Evolutionary conservation across 2,113 vertebrate genomes (phyloP), one percentile per base, ranked within the genome.

Genomic region (Mobula hypostoma): DNA sequence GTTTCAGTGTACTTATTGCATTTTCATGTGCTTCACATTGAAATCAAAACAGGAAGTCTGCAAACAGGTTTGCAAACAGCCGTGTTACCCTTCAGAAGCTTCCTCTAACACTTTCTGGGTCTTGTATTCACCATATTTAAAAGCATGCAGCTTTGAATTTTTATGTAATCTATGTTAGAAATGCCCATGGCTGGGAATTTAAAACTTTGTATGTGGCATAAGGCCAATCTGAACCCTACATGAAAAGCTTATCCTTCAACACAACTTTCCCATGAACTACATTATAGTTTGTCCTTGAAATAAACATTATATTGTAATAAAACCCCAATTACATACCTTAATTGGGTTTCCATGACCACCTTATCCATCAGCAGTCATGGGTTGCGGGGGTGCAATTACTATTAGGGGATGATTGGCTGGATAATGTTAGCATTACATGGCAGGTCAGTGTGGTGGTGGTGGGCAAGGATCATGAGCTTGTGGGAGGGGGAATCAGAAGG

Each of bases 41-140:
- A 48, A 12, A 70, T 74, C 91, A 93, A 70, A 92, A 92, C 90
- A 92, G 90, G 91, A 76, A 93, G 70, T 36, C 56, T 70, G 24
- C 29, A 27, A 48, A 70, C 74, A 40, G 91, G 74, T 92, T 93
- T 93, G 70, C 70, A 48, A 74, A 70, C 15, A 32, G 88, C 63
- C n/a, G 70, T 61, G 19, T 74, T 29, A 29, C 8, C 27, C 27
- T 56, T 11, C 9, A 12, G 91, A 93, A 93, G 19, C 32, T 74
- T 56, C 24, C 17, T 48, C 68, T 74, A 74, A 56, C 66, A 21
- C 36, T 5, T 15, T 93, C 70, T 76, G 91, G 74, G 27, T 27
- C 7, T 40, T 93, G 91, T 21, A 93, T 93, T 93, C 36, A 93
- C 9, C 29, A 48, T 76, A 40, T 56, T 21, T 93, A 48, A 76